These are phyloP conservation scores for Lapara coniferarum DNA, from an alignment of 2,888 invertebrate genomes.

Conservation along the genomic window DNA sequence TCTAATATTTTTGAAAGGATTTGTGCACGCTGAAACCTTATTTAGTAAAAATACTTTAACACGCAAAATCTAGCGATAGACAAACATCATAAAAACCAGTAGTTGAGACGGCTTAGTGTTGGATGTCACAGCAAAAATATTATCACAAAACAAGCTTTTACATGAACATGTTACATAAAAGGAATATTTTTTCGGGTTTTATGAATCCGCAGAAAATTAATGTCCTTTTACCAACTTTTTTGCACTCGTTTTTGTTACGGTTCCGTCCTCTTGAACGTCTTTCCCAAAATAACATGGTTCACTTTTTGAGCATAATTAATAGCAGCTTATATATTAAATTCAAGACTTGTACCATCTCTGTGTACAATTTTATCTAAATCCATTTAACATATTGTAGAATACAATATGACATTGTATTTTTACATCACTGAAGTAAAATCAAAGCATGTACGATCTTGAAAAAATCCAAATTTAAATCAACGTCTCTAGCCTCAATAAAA, in stretches of 20 bases:
- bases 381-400: background rate
- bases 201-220: background rate
- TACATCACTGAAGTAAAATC: background rate
- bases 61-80: background rate
- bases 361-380: background rate
- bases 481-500: conserved; percentile 16
- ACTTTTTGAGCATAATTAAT: no score
- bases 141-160: background rate
- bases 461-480: background rate
- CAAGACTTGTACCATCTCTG: no score
- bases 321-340: no score
- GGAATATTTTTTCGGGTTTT: background rate
- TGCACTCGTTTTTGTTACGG: no score
- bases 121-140: background rate
- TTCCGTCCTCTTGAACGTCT: no score
- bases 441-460: background rate
- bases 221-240: background rate
- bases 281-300: no score
- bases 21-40: background rate
- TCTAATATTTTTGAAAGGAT: background rate
- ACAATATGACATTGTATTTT: background rate
- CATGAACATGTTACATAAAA: background rate
- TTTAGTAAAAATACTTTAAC: background rate
- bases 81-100: background rate
- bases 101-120: background rate